Percentiles rank a stretch among this genome's conserved stretches.
phyloP scores from a whole-genome alignment of 2,888 invertebrate genomes.

The Eudasyphora cyanicolor region DNA sequence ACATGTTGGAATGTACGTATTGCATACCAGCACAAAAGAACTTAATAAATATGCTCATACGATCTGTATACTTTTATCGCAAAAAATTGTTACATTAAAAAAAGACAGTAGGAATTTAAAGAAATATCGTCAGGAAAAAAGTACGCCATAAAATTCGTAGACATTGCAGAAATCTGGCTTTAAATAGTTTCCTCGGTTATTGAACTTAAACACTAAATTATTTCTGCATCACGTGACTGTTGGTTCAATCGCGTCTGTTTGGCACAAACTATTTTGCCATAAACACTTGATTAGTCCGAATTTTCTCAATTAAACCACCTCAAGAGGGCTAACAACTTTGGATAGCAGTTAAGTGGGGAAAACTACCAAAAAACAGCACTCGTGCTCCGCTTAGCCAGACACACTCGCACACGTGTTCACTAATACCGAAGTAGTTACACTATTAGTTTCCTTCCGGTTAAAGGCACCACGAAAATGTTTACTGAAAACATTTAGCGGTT shows the following conservation, averaged over 20 bases:
- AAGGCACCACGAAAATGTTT: conserved; percentile 23
- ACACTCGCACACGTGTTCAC: conserved; percentile 8
- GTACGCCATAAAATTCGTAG: too few relatives aligned
- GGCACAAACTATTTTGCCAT: conserved; percentile 4
- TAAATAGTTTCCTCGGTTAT: too few relatives aligned
- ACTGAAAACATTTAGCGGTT: conserved; percentile 2
- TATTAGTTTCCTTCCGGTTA: conserved; percentile 27
- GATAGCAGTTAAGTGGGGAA: neutral
- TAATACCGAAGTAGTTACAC: conserved; percentile 24
- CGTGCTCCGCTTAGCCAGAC: neutral
- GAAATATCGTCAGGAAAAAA: neutral
- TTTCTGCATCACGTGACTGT: neutral
- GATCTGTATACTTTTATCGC: neutral
- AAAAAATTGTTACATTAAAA: too few relatives aligned
- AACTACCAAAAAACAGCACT: neutral
- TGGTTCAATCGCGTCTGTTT: neutral
- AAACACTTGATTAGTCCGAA: conserved; percentile 22
- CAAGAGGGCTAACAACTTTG: neutral
- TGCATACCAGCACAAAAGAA: conserved; percentile 11
- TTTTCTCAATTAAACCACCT: conserved; percentile 21
- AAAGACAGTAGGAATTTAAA: too few relatives aligned
- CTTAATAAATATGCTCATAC: neutral
- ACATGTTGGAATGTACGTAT: conserved; percentile 44
- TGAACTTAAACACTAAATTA: neutral
- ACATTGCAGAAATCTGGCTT: too few relatives aligned